Evolutionary conservation across 2,888 invertebrate genomes (phyloP), one percentile per base, ranked within the genome.

Genomic region (Caenorhabditis sp.): DNA sequence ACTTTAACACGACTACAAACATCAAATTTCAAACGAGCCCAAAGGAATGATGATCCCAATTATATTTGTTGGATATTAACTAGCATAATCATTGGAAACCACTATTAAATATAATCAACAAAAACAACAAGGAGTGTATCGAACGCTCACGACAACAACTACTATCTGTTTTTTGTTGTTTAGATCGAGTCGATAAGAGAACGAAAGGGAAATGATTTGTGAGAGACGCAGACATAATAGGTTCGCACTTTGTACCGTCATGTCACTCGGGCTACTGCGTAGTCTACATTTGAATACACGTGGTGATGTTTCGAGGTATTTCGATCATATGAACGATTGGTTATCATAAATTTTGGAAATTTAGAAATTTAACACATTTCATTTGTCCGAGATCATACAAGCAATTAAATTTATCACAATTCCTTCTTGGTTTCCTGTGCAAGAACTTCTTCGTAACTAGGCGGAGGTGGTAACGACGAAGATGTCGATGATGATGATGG

Each of bases 381-480:
- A 31, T 31, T 31, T 4, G 4, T 10, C 31, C 31, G 31, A 31
- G 31, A 31, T 10, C 31, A 6, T 31, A 31, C 31, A 31, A 31
- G 31, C 31, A 31, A 31, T 4, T 10, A 31, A n/a, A 31, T 31
- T 6, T 31, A 31, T 31, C 31, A 51, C 51, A 51, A 63, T 27
- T 71, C 63, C 57, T 71, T 67, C 58, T 71, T 71, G 10, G 67
- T 58, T 57, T 71, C 71, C 23, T 71, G 66, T 6, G 71, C 62
- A 51, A 71, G 53, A 27, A 71, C 71, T 6, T 71, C 63, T 19
- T 71, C 71, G 43, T 71, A 71, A 24, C 60, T 62, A 27, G 71
- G 71, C 14, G 71, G 71, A 17, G 71, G 71, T 24, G 71, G 71
- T 8, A 55, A 43, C 1, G 66, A 53, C 2, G 14, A 12, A 14